Evolutionary conservation across 1,140 invertebrate genomes (phyloP).

Genomic region (Delia radicum): DNA sequence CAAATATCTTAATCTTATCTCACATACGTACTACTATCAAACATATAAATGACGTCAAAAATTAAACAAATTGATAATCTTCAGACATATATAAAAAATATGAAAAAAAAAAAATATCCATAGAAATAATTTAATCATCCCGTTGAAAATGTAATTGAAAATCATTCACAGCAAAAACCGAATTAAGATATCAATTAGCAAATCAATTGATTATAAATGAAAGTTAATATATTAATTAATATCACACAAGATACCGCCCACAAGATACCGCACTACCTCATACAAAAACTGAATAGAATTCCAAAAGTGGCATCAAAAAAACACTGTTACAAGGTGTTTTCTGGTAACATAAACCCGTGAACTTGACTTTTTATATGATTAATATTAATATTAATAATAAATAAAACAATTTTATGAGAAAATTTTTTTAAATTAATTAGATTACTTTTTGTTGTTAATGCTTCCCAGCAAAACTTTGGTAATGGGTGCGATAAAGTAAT

Average conservation of each 20-base stretch:
- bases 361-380: conserved; percentile 10
- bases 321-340: not conserved
- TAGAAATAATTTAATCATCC: not conserved
- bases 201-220: not conserved
- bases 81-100: not conserved
- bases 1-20: not conserved
- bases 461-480: too few species aligned
- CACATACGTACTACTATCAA: not conserved
- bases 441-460: too few species aligned
- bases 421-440: too few species aligned
- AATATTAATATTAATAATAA: too few species aligned
- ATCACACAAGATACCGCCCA: not conserved
- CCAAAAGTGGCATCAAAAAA: not conserved
- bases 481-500: too few species aligned
- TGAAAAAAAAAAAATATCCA: not conserved
- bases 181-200: not conserved
- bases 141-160: not conserved
- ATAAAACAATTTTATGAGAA: too few species aligned
- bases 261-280: not conserved
- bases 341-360: conserved; percentile 7
- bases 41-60: not conserved
- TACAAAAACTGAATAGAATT: not conserved
- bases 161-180: not conserved
- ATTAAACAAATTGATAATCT: too few species aligned
- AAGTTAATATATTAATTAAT: not conserved